Percentiles rank a stretch among this genome's conserved stretches.
Evolutionary conservation across 2,888 invertebrate genomes (phyloP).

Genomic region (Caradrina kadenii): DNA sequence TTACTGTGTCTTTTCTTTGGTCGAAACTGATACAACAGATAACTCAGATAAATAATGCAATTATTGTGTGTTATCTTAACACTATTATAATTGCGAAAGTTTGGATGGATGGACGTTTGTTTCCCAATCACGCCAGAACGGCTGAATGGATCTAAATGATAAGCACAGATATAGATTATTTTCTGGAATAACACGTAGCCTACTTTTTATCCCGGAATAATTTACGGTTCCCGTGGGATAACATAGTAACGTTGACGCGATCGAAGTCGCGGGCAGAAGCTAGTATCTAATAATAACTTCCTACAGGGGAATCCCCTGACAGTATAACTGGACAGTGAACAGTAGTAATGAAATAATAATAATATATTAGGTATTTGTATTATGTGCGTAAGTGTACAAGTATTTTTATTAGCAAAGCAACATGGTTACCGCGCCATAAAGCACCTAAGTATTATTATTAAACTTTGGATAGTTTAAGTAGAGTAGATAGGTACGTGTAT

Average conservation of each 20-base stretch:
- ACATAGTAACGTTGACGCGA: no score
- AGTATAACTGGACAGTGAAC: neutral
- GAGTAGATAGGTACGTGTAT: neutral
- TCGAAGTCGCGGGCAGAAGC: no score
- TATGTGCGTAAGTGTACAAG: neutral
- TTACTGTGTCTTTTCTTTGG: neutral
- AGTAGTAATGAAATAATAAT: neutral
- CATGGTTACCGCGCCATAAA: neutral
- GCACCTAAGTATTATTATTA: neutral
- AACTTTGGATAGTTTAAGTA: neutral
- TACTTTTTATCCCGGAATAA: no score
- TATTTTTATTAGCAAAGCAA: neutral
- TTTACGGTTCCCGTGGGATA: no score
- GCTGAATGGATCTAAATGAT: no score
- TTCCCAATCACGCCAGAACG: no score
- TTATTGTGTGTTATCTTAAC: neutral
- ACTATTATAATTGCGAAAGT: no score
- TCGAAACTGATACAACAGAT: neutral
- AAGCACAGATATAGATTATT: no score
- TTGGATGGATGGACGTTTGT: no score
- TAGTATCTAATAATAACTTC: constrained; percentile 10
- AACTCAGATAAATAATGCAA: neutral
- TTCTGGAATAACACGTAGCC: no score
- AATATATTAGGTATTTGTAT: neutral
- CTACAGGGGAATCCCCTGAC: constrained; percentile 32